Evolutionary conservation across 2,888 invertebrate species (phyloP).

Genomic region (Sabatieria punctata): DNA sequence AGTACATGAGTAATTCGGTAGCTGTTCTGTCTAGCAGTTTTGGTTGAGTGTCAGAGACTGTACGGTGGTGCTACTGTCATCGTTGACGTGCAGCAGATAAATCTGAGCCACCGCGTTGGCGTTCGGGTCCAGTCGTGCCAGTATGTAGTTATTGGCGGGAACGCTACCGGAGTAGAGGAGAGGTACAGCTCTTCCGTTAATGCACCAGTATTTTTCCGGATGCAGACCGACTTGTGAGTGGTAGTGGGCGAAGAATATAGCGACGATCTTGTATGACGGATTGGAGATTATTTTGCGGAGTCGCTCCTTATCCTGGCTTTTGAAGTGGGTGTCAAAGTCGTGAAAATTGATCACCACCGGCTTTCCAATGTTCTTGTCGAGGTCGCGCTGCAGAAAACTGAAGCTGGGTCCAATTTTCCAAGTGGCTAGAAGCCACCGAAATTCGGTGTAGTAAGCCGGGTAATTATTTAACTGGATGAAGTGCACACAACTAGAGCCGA

Average conservation of each 20-base stretch:
- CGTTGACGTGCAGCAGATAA: neutral
- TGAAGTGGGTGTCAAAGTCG: conserved; percentile 7
- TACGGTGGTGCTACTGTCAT: neutral
- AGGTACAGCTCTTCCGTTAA: conserved; percentile 1
- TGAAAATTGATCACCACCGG: conserved; percentile 8
- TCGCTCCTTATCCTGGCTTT: neutral
- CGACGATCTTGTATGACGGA: neutral
- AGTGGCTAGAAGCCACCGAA: neutral
- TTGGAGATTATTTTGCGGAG: neutral
- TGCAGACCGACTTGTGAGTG: conserved; percentile 7
- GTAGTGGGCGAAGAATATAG: conserved; percentile 9
- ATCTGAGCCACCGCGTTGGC: neutral
- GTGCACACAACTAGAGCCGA: conserved; percentile 1
- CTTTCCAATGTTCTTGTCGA: neutral
- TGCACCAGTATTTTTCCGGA: conserved; percentile 4
- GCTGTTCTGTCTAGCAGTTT: no score
- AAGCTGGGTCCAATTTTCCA: conserved; percentile 1
- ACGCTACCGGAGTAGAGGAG: conserved; percentile 9
- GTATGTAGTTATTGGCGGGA: conserved; percentile 10
- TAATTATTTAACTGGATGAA: conserved; percentile 5
- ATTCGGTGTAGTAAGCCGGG: neutral
- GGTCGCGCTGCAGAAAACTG: conserved; percentile 1
- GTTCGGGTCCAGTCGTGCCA: neutral
- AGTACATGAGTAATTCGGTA: no score
- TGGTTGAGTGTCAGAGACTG: neutral